These are phyloP conservation scores for Platanista minor DNA, from an alignment of 2,113 vertebrate genomes.

Conservation along the genomic window DNA sequence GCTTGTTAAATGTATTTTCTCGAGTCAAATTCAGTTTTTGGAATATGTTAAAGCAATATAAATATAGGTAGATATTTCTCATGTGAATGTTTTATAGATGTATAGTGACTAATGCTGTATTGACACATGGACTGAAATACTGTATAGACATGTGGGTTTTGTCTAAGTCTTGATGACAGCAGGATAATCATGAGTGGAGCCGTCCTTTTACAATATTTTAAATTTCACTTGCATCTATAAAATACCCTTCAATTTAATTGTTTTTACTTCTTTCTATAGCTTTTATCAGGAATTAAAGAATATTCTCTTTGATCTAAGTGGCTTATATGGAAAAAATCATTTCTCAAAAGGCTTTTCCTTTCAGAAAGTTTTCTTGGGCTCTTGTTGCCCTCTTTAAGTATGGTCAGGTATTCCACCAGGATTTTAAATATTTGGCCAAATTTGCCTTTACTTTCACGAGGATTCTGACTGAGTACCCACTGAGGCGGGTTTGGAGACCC, in stretches of 20 bases:
- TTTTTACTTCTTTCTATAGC: background rate
- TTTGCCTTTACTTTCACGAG: background rate
- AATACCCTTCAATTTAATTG: background rate
- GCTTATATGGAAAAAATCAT: background rate
- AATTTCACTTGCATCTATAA: background rate
- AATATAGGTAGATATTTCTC: background rate
- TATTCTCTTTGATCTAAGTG: slow-evolving; percentile 6
- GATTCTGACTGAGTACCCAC: background rate
- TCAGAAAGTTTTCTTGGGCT: background rate
- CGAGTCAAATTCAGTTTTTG: background rate
- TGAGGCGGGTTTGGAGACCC: background rate
- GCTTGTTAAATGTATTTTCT: background rate
- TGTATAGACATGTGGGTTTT: background rate
- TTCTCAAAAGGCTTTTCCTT: background rate
- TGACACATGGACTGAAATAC: background rate
- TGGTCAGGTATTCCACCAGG: background rate
- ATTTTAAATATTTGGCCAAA: background rate
- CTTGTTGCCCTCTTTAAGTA: background rate
- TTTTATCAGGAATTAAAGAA: background rate
- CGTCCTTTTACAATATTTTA: background rate
- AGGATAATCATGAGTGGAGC: background rate
- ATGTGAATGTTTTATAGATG: background rate
- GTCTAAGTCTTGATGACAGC: background rate
- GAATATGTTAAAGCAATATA: background rate
- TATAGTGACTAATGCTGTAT: background rate